These are phyloP conservation scores for Galaxias olidus DNA, from an alignment of 2,797 vertebrate species.

Conservation along the genomic window DNA sequence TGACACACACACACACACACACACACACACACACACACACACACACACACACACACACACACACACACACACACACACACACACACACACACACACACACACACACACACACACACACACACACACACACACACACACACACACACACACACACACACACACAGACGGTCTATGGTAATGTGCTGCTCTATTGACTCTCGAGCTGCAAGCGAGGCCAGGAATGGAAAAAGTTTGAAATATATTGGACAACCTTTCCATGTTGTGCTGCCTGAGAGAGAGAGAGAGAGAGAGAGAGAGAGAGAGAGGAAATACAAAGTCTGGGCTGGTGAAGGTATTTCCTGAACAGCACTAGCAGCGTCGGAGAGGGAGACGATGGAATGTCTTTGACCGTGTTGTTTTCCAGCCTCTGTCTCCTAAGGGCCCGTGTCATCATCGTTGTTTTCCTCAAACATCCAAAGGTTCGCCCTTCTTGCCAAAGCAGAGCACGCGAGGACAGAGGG, in stretches of 20 bases:
- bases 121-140: not conserved
- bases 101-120: too few relatives aligned
- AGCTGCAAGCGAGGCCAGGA: not conserved
- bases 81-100: too few relatives aligned
- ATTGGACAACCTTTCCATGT: not conserved
- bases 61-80: slow-evolving; percentile 7
- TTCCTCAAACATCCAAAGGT: too few relatives aligned
- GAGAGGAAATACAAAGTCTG: not conserved
- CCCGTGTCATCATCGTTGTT: too few relatives aligned
- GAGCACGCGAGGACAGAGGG: too few relatives aligned
- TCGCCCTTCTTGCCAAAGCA: too few relatives aligned
- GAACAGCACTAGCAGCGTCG: slow-evolving; percentile 3
- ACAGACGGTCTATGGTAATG: not conserved
- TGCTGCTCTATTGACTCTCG: slow-evolving; percentile 1
- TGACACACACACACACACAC: slow-evolving; percentile 12
- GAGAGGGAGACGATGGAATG: too few relatives aligned
- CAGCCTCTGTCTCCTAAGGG: too few relatives aligned
- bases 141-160: not conserved
- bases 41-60: slow-evolving; percentile 41
- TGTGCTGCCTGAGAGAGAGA: not conserved
- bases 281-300: not conserved
- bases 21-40: slow-evolving; percentile 13
- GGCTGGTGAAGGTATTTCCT: slow-evolving; percentile 4
- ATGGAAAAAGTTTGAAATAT: not conserved
- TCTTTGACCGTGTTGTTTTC: too few relatives aligned